Conservation (phyloP, 1,140 invertebrate species). For the Globodera ellingtonae region DNA sequence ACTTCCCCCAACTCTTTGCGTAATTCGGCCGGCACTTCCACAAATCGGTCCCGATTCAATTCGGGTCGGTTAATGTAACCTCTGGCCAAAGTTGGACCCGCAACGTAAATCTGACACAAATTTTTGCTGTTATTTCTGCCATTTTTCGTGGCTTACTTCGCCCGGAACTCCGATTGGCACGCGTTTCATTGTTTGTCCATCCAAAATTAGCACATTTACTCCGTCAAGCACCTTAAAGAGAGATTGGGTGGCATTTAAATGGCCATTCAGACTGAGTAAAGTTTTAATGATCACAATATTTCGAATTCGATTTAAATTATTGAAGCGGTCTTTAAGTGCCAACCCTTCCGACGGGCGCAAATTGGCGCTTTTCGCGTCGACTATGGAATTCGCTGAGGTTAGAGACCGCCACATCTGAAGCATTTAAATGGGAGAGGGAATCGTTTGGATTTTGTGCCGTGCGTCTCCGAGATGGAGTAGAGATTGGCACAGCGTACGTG, state of each 20-base stretch:
- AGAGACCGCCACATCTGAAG: slow-evolving; percentile 65
- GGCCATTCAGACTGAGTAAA: too few relatives aligned
- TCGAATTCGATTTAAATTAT: too few relatives aligned
- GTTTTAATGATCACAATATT: too few relatives aligned
- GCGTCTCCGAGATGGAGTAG: slow-evolving; percentile 66
- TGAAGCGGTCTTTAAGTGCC: not conserved
- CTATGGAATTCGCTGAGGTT: slow-evolving; percentile 64
- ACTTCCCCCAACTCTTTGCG: slow-evolving; percentile 52
- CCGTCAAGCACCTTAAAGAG: slow-evolving; percentile 62
- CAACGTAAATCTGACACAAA: slow-evolving; percentile 67
- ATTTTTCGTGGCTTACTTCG: slow-evolving; percentile 63
- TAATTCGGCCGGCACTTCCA: slow-evolving; percentile 58
- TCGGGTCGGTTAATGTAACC: slow-evolving; percentile 70
- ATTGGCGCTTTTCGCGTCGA: slow-evolving; percentile 60
- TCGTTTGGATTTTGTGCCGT: slow-evolving; percentile 43
- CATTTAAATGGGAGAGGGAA: not conserved
- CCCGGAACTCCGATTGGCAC: slow-evolving; percentile 69
- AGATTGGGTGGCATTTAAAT: too few relatives aligned
- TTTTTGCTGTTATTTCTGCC: not conserved
- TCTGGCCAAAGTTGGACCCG: slow-evolving; percentile 68
- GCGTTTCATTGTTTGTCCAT: slow-evolving; percentile 64
- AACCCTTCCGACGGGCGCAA: slow-evolving; percentile 67
- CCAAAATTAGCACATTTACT: slow-evolving; percentile 68
- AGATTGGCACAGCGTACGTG: slow-evolving; percentile 67
- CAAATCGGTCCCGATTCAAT: slow-evolving; percentile 67